Conservation (phyloP, 2,797 vertebrate species). For the Tangara arthus region DNA sequence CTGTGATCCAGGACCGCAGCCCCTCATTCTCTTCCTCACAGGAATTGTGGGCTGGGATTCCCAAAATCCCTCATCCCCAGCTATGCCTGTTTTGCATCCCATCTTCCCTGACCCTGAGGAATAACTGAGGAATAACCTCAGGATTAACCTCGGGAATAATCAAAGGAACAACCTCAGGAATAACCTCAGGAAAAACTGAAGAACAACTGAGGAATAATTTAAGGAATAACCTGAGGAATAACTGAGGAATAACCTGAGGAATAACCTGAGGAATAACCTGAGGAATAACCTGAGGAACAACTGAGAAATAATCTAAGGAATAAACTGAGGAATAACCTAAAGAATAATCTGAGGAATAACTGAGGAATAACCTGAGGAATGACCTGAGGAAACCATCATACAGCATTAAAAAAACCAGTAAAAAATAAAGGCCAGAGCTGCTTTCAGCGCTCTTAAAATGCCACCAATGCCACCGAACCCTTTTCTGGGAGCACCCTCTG, state of each 20-base stretch:
- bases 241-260: no score
- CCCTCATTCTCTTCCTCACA: background rate
- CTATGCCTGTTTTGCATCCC: background rate
- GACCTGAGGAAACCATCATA: background rate
- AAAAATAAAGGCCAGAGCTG: background rate
- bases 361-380: background rate
- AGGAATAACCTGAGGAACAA: no score
- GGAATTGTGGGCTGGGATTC: background rate
- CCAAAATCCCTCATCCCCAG: background rate
- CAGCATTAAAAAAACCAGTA: background rate
- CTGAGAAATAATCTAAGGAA: no score
- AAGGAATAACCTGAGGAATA: no score
- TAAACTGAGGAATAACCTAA: no score
- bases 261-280: no score
- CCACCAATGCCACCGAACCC: background rate
- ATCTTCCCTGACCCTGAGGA: background rate
- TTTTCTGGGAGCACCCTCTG: background rate
- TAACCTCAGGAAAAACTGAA: no score
- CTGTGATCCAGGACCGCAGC: background rate
- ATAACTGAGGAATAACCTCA: no score
- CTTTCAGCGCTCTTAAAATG: background rate
- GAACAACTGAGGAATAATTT: no score
- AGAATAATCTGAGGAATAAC: no score
- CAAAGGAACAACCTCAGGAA: no score
- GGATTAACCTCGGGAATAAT: no score